Percentiles rank a stretch among this genome's conserved stretches.
phyloP scores from a whole-genome alignment of 2,113 vertebrate species.

The Gopherus evgoodei region DNA sequence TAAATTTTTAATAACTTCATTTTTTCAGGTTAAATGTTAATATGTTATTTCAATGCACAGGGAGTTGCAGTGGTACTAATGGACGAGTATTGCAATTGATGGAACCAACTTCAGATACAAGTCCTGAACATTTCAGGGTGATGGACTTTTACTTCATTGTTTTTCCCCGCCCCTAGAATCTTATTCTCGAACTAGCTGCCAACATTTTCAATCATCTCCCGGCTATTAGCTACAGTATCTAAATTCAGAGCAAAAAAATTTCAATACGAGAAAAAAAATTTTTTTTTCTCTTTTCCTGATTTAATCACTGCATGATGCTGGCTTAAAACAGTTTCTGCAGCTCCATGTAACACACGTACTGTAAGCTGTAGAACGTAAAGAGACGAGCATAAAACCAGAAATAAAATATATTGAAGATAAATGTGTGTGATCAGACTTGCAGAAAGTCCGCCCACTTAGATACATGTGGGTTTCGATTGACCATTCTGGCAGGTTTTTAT shows the following conservation, averaged over 20 bases:
- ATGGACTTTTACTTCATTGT: background rate
- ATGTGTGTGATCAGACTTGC: background rate
- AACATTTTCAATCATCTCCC: conserved; percentile 28
- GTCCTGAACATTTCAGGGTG: conserved; percentile 27
- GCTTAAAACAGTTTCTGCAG: conserved; percentile 21
- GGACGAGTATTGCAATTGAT: conserved; percentile 41
- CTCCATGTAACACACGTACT: background rate
- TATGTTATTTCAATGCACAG: conserved; percentile 69
- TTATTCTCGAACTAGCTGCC: background rate
- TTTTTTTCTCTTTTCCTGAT: background rate
- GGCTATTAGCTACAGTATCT: conserved; percentile 19
- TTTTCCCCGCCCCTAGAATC: background rate
- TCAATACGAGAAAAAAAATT: background rate
- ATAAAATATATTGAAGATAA: background rate
- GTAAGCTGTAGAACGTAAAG: conserved; percentile 1
- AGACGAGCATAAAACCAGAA: background rate
- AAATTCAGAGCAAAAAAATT: conserved; percentile 30
- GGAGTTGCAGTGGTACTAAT: conserved; percentile 52
- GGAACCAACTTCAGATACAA: conserved; percentile 31
- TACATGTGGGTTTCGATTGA: background rate
- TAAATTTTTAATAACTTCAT: conserved; percentile 80
- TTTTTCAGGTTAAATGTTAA: conserved; percentile 78
- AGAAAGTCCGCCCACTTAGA: background rate
- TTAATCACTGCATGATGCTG: background rate
- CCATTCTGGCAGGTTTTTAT: background rate